phyloP scores from a whole-genome alignment of 2,888 invertebrate genomes.

The Lasioglossum zephyrum region DNA sequence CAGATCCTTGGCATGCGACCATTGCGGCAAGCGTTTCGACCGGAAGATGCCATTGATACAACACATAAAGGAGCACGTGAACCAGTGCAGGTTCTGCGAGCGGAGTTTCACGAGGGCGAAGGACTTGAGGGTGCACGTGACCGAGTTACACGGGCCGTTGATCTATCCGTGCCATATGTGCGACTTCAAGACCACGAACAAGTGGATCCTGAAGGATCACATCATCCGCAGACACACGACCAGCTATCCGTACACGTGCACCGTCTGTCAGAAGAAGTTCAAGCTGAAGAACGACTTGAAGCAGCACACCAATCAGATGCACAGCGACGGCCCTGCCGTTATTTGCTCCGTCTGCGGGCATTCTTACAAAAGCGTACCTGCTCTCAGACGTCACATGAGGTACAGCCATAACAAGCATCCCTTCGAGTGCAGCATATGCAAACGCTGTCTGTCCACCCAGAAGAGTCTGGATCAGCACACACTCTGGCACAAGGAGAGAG shows the following conservation, averaged over 20 bases:
- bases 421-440: constrained; percentile 73
- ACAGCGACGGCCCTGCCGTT: constrained; percentile 63
- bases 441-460: constrained; percentile 71
- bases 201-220: constrained; percentile 64
- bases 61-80: constrained; percentile 58
- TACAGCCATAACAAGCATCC: constrained; percentile 73
- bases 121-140: constrained; percentile 54
- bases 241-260: constrained; percentile 51
- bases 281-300: constrained; percentile 65
- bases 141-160: constrained; percentile 48
- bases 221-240: constrained; percentile 60
- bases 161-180: constrained; percentile 62
- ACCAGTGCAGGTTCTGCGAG: constrained; percentile 51
- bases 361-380: constrained; percentile 70
- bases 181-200: constrained; percentile 65
- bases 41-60: constrained; percentile 36
- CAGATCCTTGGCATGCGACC: constrained; percentile 41
- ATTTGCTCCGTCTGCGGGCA: constrained; percentile 75
- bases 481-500: constrained; percentile 71
- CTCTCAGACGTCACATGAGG: constrained; percentile 74
- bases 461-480: constrained; percentile 72
- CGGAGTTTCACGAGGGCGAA: constrained; percentile 63
- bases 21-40: constrained; percentile 50
- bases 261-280: constrained; percentile 57
- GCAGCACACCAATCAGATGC: constrained; percentile 62